These are phyloP conservation scores for Falco cherrug DNA, from an alignment of 2,797 vertebrate genomes.

Conservation along the genomic window DNA sequence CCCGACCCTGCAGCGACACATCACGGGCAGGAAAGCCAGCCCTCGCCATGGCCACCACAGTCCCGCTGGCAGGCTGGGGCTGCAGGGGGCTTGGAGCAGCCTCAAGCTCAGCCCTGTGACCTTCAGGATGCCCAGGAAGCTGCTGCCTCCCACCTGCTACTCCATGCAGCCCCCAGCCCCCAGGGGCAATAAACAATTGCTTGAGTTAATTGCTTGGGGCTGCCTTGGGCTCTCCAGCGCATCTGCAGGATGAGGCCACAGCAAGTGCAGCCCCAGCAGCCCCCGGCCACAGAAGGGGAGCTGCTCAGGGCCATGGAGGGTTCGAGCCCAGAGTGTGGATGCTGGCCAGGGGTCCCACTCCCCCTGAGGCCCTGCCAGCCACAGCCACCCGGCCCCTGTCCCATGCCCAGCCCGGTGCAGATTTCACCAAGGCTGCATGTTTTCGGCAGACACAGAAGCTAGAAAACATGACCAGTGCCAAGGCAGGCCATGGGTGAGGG, in stretches of 20 bases:
- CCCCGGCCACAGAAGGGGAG: neutral
- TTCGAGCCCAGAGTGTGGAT: neutral
- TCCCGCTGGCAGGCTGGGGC: neutral
- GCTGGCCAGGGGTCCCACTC: neutral
- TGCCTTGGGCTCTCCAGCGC: neutral
- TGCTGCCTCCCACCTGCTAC: neutral
- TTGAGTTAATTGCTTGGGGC: neutral
- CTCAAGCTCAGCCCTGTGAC: neutral
- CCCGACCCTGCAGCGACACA: accelerated
- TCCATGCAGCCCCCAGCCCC: too few species aligned
- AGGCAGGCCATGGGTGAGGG: accelerated
- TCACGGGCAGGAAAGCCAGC: neutral
- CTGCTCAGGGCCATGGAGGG: accelerated
- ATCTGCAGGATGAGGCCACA: neutral
- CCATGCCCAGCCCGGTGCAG: neutral
- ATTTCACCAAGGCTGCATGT: neutral
- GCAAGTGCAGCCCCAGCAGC: neutral
- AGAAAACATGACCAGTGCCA: neutral
- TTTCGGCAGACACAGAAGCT: neutral
- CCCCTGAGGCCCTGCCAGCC: neutral
- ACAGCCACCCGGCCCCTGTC: neutral
- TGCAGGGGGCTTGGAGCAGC: neutral
- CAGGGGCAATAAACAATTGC: too few species aligned
- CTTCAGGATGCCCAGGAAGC: neutral
- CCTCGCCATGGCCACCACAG: accelerated